Percentiles rank a stretch among this genome's conserved stretches.
These are phyloP conservation scores for Trichopoda pennipes DNA, from an alignment of 2,888 invertebrate species.

Conservation along the genomic window DNA sequence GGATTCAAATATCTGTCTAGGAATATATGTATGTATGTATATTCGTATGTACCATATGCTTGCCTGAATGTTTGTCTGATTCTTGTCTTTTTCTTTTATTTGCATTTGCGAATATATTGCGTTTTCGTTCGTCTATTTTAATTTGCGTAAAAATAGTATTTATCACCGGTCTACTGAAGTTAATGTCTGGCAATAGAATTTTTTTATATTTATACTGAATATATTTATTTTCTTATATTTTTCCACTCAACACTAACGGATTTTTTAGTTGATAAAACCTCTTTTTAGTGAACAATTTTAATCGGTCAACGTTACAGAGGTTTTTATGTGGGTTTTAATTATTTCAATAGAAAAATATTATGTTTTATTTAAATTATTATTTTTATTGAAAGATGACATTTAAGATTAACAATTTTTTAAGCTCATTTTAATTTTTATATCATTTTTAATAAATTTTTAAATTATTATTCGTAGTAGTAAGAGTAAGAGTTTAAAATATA, in stretches of 20 bases:
- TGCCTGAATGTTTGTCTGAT: no score
- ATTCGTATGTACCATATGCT: no score
- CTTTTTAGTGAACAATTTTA: constrained; percentile 23
- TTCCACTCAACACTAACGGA: constrained; percentile 44
- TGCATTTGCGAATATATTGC: constrained; percentile 13
- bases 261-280: constrained; percentile 36
- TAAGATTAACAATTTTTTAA: background rate
- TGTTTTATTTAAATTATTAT: constrained; percentile 24
- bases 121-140: constrained; percentile 48
- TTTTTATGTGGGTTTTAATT: constrained; percentile 35
- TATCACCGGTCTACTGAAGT: constrained; percentile 63
- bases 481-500: no score
- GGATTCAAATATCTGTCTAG: constrained; percentile 62
- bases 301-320: constrained; percentile 33
- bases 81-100: constrained; percentile 13
- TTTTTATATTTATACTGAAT: constrained; percentile 1
- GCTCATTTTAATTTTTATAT: background rate
- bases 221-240: background rate
- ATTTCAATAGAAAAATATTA: background rate
- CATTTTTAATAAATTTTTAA: no score
- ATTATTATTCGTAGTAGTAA: no score
- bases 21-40: constrained; percentile 9
- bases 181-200: constrained; percentile 62
- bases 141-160: constrained; percentile 67
- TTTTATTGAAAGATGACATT: constrained; percentile 14